phyloP scores from a whole-genome alignment of 2,888 invertebrate species.

The Phrixothrix hirtus region DNA sequence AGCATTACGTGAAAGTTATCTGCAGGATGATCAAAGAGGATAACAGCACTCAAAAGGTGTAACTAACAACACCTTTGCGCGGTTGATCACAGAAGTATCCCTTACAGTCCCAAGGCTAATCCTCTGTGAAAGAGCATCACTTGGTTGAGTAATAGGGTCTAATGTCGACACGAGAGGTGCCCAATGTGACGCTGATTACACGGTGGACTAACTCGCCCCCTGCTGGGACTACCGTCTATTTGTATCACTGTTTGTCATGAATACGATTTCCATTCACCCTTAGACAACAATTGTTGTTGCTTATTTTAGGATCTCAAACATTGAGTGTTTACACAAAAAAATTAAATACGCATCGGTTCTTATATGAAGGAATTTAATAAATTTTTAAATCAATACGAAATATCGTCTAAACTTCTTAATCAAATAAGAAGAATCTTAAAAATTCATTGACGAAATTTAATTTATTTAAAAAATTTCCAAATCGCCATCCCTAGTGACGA shows the following conservation, averaged over 20 bases:
- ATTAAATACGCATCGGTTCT: too few species aligned
- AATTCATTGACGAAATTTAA: conserved; percentile 49
- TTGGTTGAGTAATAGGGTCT: conserved; percentile 49
- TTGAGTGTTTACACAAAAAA: too few species aligned
- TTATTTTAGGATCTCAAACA: conserved; percentile 17
- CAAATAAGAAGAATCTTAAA: conserved; percentile 45
- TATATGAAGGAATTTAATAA: too few species aligned
- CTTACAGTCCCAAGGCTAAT: conserved; percentile 39
- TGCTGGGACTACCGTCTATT: conserved; percentile 33
- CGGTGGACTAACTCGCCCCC: conserved; percentile 37
- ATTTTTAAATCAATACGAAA: conserved; percentile 6
- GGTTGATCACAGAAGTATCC: conserved; percentile 39
- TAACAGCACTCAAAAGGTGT: conserved; percentile 38
- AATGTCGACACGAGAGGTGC: conserved; percentile 50
- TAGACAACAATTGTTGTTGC: conserved; percentile 14
- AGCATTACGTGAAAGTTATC: conserved; percentile 35
- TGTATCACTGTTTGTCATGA: conserved; percentile 25
- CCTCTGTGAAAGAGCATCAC: conserved; percentile 45
- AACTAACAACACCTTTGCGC: conserved; percentile 40
- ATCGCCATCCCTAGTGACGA: conserved; percentile 51
- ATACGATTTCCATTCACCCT: conserved; percentile 20
- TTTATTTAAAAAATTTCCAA: conserved; percentile 50
- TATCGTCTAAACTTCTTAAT: conserved; percentile 21
- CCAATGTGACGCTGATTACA: conserved; percentile 40
- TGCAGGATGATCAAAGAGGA: conserved; percentile 36